Evolutionary conservation across 1,140 invertebrate genomes (phyloP), one percentile per base, ranked within the genome.

Genomic region (Brachionus paranguensis): DNA sequence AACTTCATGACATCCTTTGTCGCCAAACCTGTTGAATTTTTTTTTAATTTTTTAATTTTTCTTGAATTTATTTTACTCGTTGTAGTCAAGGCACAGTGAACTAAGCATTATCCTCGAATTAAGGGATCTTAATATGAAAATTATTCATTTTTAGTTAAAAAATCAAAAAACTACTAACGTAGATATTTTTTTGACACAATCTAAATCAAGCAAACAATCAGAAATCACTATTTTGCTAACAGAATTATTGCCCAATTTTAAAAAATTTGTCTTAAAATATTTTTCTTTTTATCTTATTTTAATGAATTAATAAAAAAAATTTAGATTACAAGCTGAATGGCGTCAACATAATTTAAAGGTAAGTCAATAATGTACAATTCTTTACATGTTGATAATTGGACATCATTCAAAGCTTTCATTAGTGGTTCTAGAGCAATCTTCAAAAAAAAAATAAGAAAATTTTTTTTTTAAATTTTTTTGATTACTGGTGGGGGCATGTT

Each of bases 61-160:
- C 24, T 20, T n/a, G 3, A 45, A 78, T n/a, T 20, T 50, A 37
- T 86, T 87, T 86, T 86, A 88, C 87, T 89, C 88, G 86, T 89
- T 89, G 74, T 88, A 89, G 83, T 89, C 88, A 8, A 89, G 83
- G 5, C 84, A 85, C 5, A 89, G 53, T 33, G 84, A 86, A n/a
- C 87, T 88, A 8, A 89, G 79, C 29, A 85, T 79, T 41, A 84
- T 74, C 84, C 86, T 87, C 5, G 84, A 74, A 11, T 85, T 85
- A 24, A 89, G 86, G 5, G 86, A 50, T 64, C 86, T 87, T 85
- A 17, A 85, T 27, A 37, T 64, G 45, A 83, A 76, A 84, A 11
- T 43, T 55, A 78, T 50, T 33, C 37, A 11, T 29, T 17, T 53
- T 50, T 17, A 45, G 12, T 64, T 17, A 17, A 10, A 45, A 78